Evolutionary conservation across 2,888 invertebrate species (phyloP).

Genomic region (Hipparchia semele): DNA sequence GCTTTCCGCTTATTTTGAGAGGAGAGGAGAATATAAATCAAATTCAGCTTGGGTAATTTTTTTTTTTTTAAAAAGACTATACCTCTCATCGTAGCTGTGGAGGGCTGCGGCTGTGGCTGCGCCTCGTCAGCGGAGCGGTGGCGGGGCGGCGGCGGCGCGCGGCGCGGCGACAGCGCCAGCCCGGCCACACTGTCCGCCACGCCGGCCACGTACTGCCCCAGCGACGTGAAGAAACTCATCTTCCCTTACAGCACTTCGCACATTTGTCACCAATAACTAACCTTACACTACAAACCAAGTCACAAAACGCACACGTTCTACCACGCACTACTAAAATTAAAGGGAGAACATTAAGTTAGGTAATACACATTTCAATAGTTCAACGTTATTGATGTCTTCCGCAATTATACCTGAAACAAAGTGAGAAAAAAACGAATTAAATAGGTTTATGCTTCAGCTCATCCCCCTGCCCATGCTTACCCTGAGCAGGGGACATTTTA

Average conservation of each 20-base stretch:
- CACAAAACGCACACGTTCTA: background rate
- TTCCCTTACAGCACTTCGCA: constrained; percentile 32
- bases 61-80: background rate
- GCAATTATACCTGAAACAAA: constrained; percentile 29
- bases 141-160: constrained; percentile 86
- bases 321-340: background rate
- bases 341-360: background rate
- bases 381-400: constrained; percentile 6
- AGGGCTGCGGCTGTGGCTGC: constrained; percentile 65
- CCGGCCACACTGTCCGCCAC: constrained; percentile 93
- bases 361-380: constrained; percentile 8
- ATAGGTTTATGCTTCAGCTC: background rate
- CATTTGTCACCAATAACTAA: constrained; percentile 19
- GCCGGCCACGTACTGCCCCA: constrained; percentile 93
- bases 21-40: too few species aligned
- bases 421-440: background rate
- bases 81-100: constrained; percentile 32
- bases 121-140: constrained; percentile 84
- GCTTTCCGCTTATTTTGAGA: too few species aligned
- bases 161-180: constrained; percentile 89
- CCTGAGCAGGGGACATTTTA: too few species aligned
- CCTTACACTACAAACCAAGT: background rate
- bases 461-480: too few species aligned
- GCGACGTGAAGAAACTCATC: constrained; percentile 94
- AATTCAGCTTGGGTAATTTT: too few species aligned